Base-by-base conservation (phyloP, 2,113 vertebrate species). In the Manacus vitellinus region DNA sequence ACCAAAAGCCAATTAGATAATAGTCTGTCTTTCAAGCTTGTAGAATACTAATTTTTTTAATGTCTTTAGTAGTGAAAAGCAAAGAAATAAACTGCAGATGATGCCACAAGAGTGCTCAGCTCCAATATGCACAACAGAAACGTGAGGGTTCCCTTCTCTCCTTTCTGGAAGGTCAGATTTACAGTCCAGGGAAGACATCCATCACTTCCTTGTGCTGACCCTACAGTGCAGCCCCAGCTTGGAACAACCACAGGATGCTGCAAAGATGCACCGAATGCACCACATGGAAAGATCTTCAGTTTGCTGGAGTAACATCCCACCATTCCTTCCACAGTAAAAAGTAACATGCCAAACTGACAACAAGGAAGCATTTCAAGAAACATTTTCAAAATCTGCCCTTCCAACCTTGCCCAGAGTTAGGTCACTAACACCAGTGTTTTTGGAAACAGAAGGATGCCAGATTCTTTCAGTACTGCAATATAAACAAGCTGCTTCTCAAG, bases 1-100 rank as follows among this genome's bases (percentile, higher is more conserved):
- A 97, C 94, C 94, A 97, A 96, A 97, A 97, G 96, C 95, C 96
- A 97, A 97, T 97, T 97, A 96, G 92, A 96, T 97, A 98, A 97
- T 97, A 94, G 93, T 85, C 59, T 94, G 37, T 91, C 94, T 95
- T 96, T 95, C 89, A 96, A 96, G 95, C 94, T 90, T 83, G 85
- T 51, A 91, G 89, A 95, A 97, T 94, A 92, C 92, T 92, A 80
- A 96, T 97, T 94, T 94, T 92, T 87, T 49, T 68, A 84, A 95
- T 81, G 87, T 85, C 35, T 96, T 94, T 75, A 91, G 55, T 75
- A 94, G 43, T 62, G 62, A 94, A 97, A 96, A 94, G 93, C 80
- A 91, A 97, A 96, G 88, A 95, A 95, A 95, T 82, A 94, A 95
- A 92, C 86, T 77, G 87, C 94, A 96, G 90, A 89, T 90, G 90